Base-by-base conservation (phyloP, 2,797 vertebrate genomes). In the Sebastes melanostomus region DNA sequence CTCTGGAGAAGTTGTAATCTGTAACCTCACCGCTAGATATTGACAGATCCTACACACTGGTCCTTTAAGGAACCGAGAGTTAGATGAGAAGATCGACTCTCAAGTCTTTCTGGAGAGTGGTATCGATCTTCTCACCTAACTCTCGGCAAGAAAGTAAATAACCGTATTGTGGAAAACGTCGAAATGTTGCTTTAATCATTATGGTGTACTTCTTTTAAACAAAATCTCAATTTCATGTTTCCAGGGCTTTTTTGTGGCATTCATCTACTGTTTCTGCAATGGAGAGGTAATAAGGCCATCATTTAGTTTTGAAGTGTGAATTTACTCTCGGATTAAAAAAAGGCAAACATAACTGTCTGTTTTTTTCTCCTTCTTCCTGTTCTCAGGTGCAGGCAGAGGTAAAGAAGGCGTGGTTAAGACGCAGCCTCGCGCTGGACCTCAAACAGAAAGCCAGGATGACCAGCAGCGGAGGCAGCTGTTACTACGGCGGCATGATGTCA, bases 201-300 rank as follows among this genome's bases (percentile, higher is more conserved):
- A 20, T 66, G 3, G 3, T 54, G 24, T 20, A 42, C 50, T 32
- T 71, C 0, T 14, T 84, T 77, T 55, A 7, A 32, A 63, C 50
- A 38, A 50, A 34, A 72, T 72, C 8, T 80, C 11, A 29, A n/a
- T 63, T 38, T 62, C 10, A 4, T 82, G 13, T 75, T 84, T 87
- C 36, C 81, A 97, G 96, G 96, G 96, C 0, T 97, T 97, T 86
- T 96, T 97, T 89, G 96, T 97, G 81, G 96, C 96, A 0, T 96
- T 96, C 71, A 97, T 97, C 92, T 97, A 97, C 92, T 97, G 96
- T 88, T 97, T 97, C 95, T 97, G 95, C 91, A 97, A 97, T 22
- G 96, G 96, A 10, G 96, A 97, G 96, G 96, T 97, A 94, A 91
- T 9, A 27, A 65, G 56, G 4, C 20, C 9, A 8, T n/a, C 50